Percentiles rank a stretch among this genome's conserved stretches.
phyloP scores from a whole-genome alignment of 1,140 invertebrate species.

The Drosophila elegans region DNA sequence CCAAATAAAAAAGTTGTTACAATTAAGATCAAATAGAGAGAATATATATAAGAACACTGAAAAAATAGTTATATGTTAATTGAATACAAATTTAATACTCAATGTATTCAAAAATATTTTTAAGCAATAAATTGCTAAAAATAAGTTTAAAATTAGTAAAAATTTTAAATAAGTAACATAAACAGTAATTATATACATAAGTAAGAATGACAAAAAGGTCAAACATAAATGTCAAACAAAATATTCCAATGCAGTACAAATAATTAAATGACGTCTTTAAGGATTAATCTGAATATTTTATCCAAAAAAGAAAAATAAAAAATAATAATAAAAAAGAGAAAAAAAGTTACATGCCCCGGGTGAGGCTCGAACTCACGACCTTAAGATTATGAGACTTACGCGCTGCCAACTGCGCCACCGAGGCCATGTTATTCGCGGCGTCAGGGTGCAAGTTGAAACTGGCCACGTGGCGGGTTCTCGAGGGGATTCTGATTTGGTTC shows the following conservation, averaged over 20 bases:
- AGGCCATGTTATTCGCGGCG: conserved; percentile 86
- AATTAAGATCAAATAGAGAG: conserved; percentile 2
- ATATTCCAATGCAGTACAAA: no score
- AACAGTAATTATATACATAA: background rate
- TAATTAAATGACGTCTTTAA: no score
- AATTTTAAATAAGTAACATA: no score
- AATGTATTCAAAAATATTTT: no score
- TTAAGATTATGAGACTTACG: conserved; percentile 99
- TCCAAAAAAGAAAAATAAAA: background rate
- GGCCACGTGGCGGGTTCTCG: conserved; percentile 57
- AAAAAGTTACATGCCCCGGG: conserved; percentile 91
- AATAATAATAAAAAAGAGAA: conserved; percentile 3
- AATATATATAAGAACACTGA: background rate
- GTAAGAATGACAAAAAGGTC: no score
- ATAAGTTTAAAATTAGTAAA: no score
- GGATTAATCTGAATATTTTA: background rate
- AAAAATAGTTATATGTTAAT: background rate
- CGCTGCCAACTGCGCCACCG: conserved; percentile 97
- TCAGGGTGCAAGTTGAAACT: conserved; percentile 22
- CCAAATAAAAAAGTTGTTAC: background rate
- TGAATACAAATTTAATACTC: no score
- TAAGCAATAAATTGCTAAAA: background rate
- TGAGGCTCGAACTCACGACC: conserved; percentile 98
- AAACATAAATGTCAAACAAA: no score
- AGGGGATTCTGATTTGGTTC: background rate